phyloP scores from a whole-genome alignment of 2,113 vertebrate genomes.

The Australoheros scitulus region DNA sequence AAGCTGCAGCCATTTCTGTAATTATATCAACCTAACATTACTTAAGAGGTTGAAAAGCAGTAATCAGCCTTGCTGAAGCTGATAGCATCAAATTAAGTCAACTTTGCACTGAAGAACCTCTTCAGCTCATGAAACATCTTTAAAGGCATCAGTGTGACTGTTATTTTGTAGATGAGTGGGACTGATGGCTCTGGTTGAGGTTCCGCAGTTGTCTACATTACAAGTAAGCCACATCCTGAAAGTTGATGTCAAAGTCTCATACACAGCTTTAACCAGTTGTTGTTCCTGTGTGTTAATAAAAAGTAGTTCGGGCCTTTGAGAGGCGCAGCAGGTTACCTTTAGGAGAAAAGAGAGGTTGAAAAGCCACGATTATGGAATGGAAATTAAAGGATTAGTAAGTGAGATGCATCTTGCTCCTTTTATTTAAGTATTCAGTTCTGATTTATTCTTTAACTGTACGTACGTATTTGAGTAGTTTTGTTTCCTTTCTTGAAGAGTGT shows the following conservation, averaged over 20 bases:
- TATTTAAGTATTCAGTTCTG: not conserved
- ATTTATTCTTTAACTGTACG: not conserved
- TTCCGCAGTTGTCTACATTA: not conserved
- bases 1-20: not conserved
- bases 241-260: conserved; percentile 5
- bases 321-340: not conserved
- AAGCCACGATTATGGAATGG: conserved; percentile 1
- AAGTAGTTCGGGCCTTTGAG: not conserved
- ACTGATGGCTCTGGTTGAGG: not conserved
- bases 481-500: not conserved
- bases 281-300: not conserved
- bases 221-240: conserved; percentile 31
- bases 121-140: not conserved
- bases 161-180: not conserved
- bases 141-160: not conserved
- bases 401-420: not conserved
- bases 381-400: conserved; percentile 21
- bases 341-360: not conserved
- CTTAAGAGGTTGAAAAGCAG: not conserved
- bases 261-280: not conserved
- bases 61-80: not conserved
- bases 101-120: not conserved
- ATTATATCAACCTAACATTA: not conserved
- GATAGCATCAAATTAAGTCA: not conserved
- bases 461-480: not conserved